Percentiles rank a stretch among this genome's conserved stretches.
Evolutionary conservation across 2,888 invertebrate species (phyloP).

Genomic region (Lithophane semibrunnea): DNA sequence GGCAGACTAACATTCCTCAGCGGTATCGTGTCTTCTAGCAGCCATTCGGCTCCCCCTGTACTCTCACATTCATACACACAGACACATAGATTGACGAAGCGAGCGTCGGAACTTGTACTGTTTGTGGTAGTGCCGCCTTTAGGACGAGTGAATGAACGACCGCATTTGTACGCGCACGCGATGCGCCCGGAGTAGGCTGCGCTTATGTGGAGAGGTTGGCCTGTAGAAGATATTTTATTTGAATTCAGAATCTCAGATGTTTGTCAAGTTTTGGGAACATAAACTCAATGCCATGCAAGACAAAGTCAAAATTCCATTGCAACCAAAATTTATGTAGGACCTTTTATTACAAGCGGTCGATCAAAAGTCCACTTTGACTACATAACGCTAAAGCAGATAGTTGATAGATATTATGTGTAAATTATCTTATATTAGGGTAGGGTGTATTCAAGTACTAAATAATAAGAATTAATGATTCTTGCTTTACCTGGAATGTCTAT

Average conservation of each 20-base stretch:
- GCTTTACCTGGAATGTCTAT: slow-evolving; percentile 93
- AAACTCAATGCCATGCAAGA: too few species aligned
- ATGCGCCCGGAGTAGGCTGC: slow-evolving; percentile 99
- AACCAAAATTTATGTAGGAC: neutral
- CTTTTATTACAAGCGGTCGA: neutral
- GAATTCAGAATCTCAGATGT: neutral
- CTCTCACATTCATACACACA: slow-evolving; percentile 99
- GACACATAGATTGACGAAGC: slow-evolving; percentile 97
- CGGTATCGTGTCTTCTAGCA: slow-evolving; percentile 98
- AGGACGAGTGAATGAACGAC: slow-evolving; percentile 96
- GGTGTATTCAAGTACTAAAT: too few species aligned
- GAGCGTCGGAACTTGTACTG: slow-evolving; percentile 88
- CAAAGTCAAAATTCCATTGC: neutral
- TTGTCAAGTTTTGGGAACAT: neutral
- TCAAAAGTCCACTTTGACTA: neutral
- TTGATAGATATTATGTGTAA: neutral
- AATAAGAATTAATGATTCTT: neutral
- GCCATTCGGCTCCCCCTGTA: slow-evolving; percentile 98
- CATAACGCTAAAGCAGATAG: neutral
- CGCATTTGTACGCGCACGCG: slow-evolving; percentile 99
- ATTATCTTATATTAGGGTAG: neutral
- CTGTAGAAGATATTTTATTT: slow-evolving; percentile 76
- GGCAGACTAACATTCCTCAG: slow-evolving; percentile 97
- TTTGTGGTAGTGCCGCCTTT: slow-evolving; percentile 94
- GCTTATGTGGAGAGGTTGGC: slow-evolving; percentile 97